A percentile compares a stretch with the other conserved stretches of the same genome.
phyloP scores from a whole-genome alignment of 2,113 vertebrate genomes.

The Pungitius pungitius region DNA sequence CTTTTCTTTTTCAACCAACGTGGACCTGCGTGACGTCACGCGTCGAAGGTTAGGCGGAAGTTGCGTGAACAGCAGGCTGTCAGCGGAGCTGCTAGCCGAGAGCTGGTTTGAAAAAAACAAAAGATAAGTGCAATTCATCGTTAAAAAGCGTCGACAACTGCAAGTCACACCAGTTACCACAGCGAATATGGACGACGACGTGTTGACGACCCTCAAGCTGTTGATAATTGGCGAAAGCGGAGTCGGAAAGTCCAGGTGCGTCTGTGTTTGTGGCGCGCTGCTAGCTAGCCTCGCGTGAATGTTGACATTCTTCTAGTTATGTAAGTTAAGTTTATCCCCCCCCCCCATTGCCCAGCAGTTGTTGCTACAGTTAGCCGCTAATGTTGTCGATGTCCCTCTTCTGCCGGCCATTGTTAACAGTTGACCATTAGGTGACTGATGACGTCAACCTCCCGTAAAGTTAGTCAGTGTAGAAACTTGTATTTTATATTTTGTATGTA shows the following conservation, averaged over 20 bases:
- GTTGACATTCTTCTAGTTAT: constrained; percentile 58
- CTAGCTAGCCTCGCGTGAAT: constrained; percentile 58
- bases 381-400: background rate
- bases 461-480: background rate
- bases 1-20: background rate
- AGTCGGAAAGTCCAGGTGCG: constrained; percentile 96
- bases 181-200: constrained; percentile 91
- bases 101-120: constrained; percentile 27
- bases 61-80: constrained; percentile 34
- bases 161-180: background rate
- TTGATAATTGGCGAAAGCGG: constrained; percentile 97
- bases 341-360: background rate
- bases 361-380: background rate
- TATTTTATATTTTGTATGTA: no score
- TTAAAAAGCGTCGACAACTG: background rate
- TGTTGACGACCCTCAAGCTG: constrained; percentile 94
- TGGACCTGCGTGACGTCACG: constrained; percentile 35
- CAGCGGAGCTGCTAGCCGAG: constrained; percentile 35
- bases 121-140: background rate
- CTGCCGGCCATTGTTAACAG: background rate
- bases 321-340: constrained; percentile 37
- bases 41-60: constrained; percentile 54
- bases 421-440: background rate
- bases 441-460: rapidly evolving
- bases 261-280: background rate